Evolutionary conservation across 2,113 vertebrate species (phyloP).

Genomic region (Apteryx owenii): DNA sequence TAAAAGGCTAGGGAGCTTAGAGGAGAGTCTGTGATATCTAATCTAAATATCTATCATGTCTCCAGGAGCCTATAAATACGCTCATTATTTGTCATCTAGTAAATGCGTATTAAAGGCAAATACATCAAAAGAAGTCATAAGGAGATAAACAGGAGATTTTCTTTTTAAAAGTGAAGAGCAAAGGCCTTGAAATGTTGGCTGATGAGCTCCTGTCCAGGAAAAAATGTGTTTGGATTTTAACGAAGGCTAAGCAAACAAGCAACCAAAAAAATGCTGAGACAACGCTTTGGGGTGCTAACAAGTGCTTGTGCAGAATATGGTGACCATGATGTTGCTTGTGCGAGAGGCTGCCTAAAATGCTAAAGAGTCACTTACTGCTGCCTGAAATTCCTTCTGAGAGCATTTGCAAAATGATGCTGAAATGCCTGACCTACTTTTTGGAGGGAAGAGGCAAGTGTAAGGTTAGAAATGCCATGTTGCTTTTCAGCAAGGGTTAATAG

Average conservation of each 20-base stretch:
- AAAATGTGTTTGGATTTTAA: neutral
- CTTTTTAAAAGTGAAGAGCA: neutral
- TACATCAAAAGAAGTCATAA: neutral
- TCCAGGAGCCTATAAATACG: neutral
- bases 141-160: neutral
- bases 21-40: neutral
- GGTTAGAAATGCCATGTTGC: neutral
- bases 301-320: neutral
- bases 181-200: neutral
- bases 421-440: slow-evolving; percentile 57
- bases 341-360: accelerated
- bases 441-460: slow-evolving; percentile 6
- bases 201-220: neutral
- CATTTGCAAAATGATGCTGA: neutral
- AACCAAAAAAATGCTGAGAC: accelerated
- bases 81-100: neutral
- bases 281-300: neutral
- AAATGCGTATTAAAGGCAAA: neutral
- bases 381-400: neutral
- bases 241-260: neutral
- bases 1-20: neutral
- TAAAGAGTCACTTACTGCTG: neutral
- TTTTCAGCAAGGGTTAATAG: slow-evolving; percentile 17
- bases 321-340: neutral
- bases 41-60: neutral